These are phyloP conservation scores for Papilio helenus DNA, from an alignment of 1,140 invertebrate species.

Conservation along the genomic window DNA sequence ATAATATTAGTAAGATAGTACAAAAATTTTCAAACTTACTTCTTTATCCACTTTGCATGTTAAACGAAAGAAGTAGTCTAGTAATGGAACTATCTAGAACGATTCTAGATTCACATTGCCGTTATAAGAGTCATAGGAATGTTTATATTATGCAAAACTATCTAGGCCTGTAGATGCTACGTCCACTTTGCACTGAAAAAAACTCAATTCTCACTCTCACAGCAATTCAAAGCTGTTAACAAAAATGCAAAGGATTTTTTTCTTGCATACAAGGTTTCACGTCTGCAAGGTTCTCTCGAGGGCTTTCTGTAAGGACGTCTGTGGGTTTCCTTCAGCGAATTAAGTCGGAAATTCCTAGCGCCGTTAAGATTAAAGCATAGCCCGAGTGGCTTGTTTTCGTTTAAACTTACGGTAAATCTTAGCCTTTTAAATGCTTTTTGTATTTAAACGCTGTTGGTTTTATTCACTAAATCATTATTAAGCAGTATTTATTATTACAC, in stretches of 20 bases:
- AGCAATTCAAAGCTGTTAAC: slow-evolving; percentile 34
- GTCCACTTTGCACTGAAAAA: slow-evolving; percentile 40
- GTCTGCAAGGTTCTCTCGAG: slow-evolving; percentile 39
- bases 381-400: slow-evolving; percentile 32
- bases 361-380: slow-evolving; percentile 36
- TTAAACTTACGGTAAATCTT: slow-evolving; percentile 21
- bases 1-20: no score
- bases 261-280: slow-evolving; percentile 36
- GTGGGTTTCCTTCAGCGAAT: slow-evolving; percentile 47
- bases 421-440: slow-evolving; percentile 15
- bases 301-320: slow-evolving; percentile 43
- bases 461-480: background rate
- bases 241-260: slow-evolving; percentile 45
- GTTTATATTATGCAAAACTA: slow-evolving; percentile 23
- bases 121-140: slow-evolving; percentile 6
- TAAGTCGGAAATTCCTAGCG: slow-evolving; percentile 41
- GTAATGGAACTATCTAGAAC: background rate
- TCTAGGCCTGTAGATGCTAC: slow-evolving; percentile 8
- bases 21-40: background rate
- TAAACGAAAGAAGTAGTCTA: background rate
- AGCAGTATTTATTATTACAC: background rate
- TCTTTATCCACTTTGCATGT: background rate
- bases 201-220: slow-evolving; percentile 23
- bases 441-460: background rate
- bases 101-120: slow-evolving; percentile 22